phyloP scores from a whole-genome alignment of 2,113 vertebrate species.

The Pseudorasbora parva region DNA sequence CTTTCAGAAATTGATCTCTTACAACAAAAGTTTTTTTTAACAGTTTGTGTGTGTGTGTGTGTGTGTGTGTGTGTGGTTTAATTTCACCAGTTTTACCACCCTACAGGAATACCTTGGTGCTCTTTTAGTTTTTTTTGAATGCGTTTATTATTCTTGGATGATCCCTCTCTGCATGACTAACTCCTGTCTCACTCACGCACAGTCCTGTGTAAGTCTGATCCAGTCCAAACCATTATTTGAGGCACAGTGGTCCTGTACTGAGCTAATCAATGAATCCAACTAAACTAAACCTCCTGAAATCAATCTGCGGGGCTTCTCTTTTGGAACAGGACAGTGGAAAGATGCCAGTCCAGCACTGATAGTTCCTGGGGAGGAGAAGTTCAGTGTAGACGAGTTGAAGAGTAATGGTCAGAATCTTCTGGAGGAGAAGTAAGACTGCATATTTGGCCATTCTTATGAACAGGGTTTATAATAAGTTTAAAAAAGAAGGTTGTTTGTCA shows the following conservation, averaged over 20 bases:
- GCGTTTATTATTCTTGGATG: conserved; percentile 37
- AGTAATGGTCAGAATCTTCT: conserved; percentile 90
- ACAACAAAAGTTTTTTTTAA: not conserved
- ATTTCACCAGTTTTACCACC: not conserved
- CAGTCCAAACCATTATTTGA: conserved; percentile 14
- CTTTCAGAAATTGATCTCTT: conserved; percentile 58
- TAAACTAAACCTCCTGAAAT: conserved; percentile 39
- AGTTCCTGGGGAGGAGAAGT: conserved; percentile 89
- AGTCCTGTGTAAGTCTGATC: conserved; percentile 28
- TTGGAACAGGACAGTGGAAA: conserved; percentile 83
- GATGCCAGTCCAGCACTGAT: conserved; percentile 89
- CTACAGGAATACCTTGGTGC: not conserved
- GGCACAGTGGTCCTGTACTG: conserved; percentile 32
- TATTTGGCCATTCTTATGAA: not conserved
- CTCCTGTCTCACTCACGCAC: conserved; percentile 42
- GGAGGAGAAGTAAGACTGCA: conserved; percentile 90
- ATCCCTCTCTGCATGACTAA: conserved; percentile 65
- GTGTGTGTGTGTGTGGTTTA: not conserved
- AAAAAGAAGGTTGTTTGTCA: not conserved
- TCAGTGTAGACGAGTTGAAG: conserved; percentile 87
- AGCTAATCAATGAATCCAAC: conserved; percentile 28
- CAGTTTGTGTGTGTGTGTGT: not conserved
- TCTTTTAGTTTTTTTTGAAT: conserved; percentile 32
- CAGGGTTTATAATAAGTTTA: not conserved
- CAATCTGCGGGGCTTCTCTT: conserved; percentile 66